Evolutionary conservation across 2,888 invertebrate species (phyloP).

Genomic region (Mythimna albipuncta): DNA sequence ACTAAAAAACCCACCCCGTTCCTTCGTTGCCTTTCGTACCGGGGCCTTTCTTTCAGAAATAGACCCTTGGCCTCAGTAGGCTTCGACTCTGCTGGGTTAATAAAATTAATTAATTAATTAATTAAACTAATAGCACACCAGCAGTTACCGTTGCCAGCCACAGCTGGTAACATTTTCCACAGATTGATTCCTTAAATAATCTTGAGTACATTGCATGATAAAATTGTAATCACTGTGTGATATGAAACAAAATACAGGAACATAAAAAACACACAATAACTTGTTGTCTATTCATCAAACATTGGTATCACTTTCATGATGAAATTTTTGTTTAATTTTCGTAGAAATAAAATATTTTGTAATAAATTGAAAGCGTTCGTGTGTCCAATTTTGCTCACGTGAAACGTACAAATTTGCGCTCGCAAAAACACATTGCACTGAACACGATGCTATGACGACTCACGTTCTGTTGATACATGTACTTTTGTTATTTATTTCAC

Average conservation of each 20-base stretch:
- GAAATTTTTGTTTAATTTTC: constrained; percentile 11
- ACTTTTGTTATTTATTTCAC: constrained; percentile 24
- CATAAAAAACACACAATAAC: background rate
- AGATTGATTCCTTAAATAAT: background rate
- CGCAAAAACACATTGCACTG: constrained; percentile 28
- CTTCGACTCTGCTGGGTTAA: no score
- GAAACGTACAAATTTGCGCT: constrained; percentile 38
- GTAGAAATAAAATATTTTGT: constrained; percentile 35
- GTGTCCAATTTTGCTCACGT: constrained; percentile 30
- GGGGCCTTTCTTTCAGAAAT: no score
- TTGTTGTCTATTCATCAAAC: background rate
- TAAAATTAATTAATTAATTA: no score
- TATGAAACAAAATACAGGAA: background rate
- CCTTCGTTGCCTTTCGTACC: no score
- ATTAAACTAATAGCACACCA: no score
- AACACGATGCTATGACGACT: constrained; percentile 10
- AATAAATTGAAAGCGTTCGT: constrained; percentile 45
- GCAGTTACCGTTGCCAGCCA: no score
- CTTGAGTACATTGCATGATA: background rate
- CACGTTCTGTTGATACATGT: constrained; percentile 1
- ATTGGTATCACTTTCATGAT: background rate
- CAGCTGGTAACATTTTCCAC: background rate
- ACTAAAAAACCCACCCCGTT: no score
- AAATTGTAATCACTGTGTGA: background rate
- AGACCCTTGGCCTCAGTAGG: no score